Percentiles rank a stretch among this genome's conserved stretches.
These are phyloP conservation scores for Phymastichus coffea DNA, from an alignment of 1,140 invertebrate genomes.

Conservation along the genomic window DNA sequence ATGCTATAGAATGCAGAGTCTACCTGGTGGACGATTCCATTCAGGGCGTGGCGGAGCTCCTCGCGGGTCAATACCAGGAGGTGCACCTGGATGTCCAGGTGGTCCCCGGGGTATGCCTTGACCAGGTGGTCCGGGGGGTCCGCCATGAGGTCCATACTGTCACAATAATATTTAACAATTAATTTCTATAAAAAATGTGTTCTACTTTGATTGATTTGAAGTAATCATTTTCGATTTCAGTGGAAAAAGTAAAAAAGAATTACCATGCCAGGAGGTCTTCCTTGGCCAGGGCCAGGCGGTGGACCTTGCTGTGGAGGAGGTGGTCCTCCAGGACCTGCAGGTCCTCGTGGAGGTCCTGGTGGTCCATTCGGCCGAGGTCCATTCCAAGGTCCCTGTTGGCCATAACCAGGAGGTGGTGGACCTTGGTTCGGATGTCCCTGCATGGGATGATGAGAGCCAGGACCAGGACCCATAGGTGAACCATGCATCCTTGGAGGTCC, in stretches of 20 bases:
- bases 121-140: slow-evolving; percentile 64
- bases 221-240: too few relatives aligned
- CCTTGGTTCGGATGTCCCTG: slow-evolving; percentile 58
- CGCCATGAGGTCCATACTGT: slow-evolving; percentile 56
- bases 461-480: slow-evolving; percentile 67
- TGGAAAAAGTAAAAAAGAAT: slow-evolving; percentile 31
- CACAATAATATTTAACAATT: slow-evolving; percentile 21
- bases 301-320: slow-evolving; percentile 59
- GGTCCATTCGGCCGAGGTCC: slow-evolving; percentile 61
- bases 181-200: too few relatives aligned
- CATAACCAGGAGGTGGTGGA: slow-evolving; percentile 59
- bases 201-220: too few relatives aligned
- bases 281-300: slow-evolving; percentile 63
- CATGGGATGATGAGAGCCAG: slow-evolving; percentile 54
- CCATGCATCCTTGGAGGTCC: slow-evolving; percentile 64
- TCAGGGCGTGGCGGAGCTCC: slow-evolving; percentile 66
- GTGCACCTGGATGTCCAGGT: slow-evolving; percentile 57
- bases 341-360: slow-evolving; percentile 55
- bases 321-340: slow-evolving; percentile 53
- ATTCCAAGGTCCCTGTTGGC: slow-evolving; percentile 62
- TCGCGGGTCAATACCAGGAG: slow-evolving; percentile 60
- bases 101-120: slow-evolving; percentile 66
- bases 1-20: too few relatives aligned
- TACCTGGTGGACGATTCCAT: slow-evolving; percentile 73
- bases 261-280: slow-evolving; percentile 71